Base-by-base conservation (phyloP, 2,888 invertebrate genomes). In the Heteromyza rotundicornis region DNA sequence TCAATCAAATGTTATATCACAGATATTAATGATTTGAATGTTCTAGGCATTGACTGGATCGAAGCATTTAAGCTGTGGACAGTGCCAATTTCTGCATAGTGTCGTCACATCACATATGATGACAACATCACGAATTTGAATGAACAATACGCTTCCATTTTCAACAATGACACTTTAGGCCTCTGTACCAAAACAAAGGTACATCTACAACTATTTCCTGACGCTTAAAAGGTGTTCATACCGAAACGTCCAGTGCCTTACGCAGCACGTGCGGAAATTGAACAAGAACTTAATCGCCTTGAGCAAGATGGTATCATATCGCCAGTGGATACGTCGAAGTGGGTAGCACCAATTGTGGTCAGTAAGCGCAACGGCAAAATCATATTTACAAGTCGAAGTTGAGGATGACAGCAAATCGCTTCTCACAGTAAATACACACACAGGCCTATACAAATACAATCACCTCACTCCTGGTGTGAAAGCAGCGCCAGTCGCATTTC, bases 331-430 rank as follows among this genome's bases (percentile, higher is more conserved):
- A 69, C 27, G 57, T 66, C 65, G 8, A 60, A 70, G 12, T 71
- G 69, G 70, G 68, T 67, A 57, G 69, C 70, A 52, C 66, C 68
- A 10, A 68, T 68, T 8, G 70, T 68, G 2, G 60, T 52, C n/a
- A 56, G 57, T 10, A 59, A 61, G 20, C 59, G 65, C 16, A 69
- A 64, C 60, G 65, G 66, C 0, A 57, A 58, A 23, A 65, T 68
- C 0, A 2, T 71, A 61, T 53, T 35, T 71, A 2, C 69, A 70
- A 58, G 52, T 66, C 0, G 67, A 68, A 56, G 62, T 72, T 7
- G 65, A 65, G 12, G 59, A 67, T 16, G 59, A 60, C 22, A 63
- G 63, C 32, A 66, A 58, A n/a, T 59, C 56, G 40, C n/a, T 70
- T 8, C 55, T 69, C 7, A 67, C 66, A 10, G 40, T 64, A 1